phyloP scores from a whole-genome alignment of 2,888 invertebrate genomes.

The Lumbricus terrestris region DNA sequence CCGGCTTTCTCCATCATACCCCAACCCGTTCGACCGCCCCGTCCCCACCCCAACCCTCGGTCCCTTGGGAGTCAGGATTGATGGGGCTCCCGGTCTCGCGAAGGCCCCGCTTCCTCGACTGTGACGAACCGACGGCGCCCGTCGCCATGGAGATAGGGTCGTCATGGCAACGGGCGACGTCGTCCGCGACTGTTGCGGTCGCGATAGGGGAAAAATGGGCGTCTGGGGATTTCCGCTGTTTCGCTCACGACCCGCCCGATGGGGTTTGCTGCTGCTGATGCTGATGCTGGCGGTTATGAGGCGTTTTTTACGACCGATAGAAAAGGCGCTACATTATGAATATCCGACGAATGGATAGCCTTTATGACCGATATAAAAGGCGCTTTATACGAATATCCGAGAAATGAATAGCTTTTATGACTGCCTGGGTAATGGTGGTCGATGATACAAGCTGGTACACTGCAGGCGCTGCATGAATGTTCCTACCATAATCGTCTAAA shows the following conservation, averaged over 20 bases:
- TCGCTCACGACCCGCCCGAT: not conserved
- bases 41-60: not conserved
- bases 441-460: too few relatives aligned
- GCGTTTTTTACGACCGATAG: not conserved
- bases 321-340: not conserved
- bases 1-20: not conserved
- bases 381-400: too few relatives aligned
- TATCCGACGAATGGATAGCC: too few relatives aligned
- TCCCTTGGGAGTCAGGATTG: not conserved
- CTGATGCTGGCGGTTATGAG: not conserved
- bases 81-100: not conserved
- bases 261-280: too few relatives aligned
- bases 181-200: not conserved
- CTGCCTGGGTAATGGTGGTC: too few relatives aligned
- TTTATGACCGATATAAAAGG: too few relatives aligned
- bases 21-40: not conserved
- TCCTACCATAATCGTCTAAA: too few relatives aligned
- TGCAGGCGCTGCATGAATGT: too few relatives aligned
- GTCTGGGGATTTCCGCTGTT: not conserved
- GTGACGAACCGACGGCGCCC: not conserved
- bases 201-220: not conserved
- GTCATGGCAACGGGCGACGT: not conserved
- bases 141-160: not conserved
- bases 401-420: too few relatives aligned
- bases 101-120: not conserved